A percentile compares a stretch with the other conserved stretches of the same genome.
phyloP scores from a whole-genome alignment of 2,113 vertebrate species.

The Odontophorus gujanensis region DNA sequence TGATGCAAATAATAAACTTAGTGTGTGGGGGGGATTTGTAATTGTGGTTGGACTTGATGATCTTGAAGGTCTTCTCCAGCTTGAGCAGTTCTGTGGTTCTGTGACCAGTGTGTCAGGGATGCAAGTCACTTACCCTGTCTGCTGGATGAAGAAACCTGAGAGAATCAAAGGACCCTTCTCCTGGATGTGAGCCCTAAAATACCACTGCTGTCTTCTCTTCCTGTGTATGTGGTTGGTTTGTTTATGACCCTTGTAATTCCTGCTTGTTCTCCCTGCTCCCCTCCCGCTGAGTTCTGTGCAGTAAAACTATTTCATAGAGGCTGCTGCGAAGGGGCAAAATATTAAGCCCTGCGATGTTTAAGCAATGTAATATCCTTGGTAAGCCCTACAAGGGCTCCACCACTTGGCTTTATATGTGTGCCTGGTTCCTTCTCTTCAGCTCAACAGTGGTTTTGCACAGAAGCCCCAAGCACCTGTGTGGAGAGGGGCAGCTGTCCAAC shows the following conservation, averaged over 20 bases:
- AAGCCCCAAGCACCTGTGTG: background rate
- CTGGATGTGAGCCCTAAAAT: background rate
- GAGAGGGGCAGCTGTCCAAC: background rate
- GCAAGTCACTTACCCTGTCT: background rate
- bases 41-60: no score
- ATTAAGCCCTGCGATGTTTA: background rate
- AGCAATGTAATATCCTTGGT: background rate
- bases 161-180: background rate
- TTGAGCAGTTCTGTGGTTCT: no score
- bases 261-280: background rate
- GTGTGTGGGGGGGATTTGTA: no score
- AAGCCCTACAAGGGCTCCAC: background rate
- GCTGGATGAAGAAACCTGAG: background rate
- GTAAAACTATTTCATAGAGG: background rate
- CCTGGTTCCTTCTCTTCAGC: background rate
- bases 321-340: background rate
- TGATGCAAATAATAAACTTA: background rate
- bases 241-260: background rate
- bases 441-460: rapidly evolving
- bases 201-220: background rate
- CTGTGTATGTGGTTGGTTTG: rapidly evolving
- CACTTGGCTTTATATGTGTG: background rate
- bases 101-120: background rate
- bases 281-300: background rate
- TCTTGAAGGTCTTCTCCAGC: no score